Evolutionary conservation across 2,888 invertebrate genomes (phyloP), one percentile per base, ranked within the genome.

Genomic region (Listrodromus nycthemerus): DNA sequence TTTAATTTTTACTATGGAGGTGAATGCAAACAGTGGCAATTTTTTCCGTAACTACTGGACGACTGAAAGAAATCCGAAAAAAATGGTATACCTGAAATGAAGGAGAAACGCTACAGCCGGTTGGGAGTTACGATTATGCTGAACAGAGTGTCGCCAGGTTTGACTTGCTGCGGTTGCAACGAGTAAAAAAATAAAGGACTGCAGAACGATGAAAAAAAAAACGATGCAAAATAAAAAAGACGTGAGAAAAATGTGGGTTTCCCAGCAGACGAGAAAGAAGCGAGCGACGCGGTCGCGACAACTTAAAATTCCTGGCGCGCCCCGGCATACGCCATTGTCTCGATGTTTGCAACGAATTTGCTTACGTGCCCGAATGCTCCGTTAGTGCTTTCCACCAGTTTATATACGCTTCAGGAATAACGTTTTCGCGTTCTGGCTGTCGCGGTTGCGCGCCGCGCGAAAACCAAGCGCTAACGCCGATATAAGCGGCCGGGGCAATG

Each of bases 301-400:
- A 82, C 55, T 88, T 81, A 77, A 87, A 87, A 89, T 89, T 89
- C 89, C 45, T 78, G 81, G 82, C 89, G 86, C 87, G 87, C 78
- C 71, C 74, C 82, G 69, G 86, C 88, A 84, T 86, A 85, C 85
- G 83, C 88, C 84, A 89, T 89, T 89, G 88, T 89, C 88, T 89
- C 87, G 86, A 86, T 89, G 88, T 87, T 89, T 87, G 88, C 87
- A 84, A 87, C 88, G 89, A 91, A 92, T 91, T 92, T 92, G 90
- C 91, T 89, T 91, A 91, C 91, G 91, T 92, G 91, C 89, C 81
- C 85, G 89, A 88, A 89, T 87, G 88, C 88, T 70, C 85, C 83
- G 85, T 87, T 86, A 86, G 87, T 87, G 87, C 88, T 90, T 88
- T 87, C 85, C 84, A 84, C 82, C 86, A 76, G 88, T 89, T 91